phyloP scores from a whole-genome alignment of 2,888 invertebrate species.

The Aromia moschata region DNA sequence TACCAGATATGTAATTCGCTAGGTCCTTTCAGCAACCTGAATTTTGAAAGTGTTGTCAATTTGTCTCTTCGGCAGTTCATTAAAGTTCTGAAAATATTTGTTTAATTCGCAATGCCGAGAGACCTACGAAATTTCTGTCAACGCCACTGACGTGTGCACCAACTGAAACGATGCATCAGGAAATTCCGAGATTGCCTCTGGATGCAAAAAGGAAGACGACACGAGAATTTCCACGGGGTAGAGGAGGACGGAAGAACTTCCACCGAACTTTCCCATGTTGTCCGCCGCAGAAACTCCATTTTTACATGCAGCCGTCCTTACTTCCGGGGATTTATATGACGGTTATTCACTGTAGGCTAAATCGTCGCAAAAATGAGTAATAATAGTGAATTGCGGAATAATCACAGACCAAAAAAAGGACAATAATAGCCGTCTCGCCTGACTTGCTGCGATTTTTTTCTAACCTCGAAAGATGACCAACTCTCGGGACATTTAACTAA shows the following conservation, averaged over 20 bases:
- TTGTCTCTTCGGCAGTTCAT: too few species aligned
- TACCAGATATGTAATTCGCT: too few species aligned
- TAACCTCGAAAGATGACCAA: constrained; percentile 12
- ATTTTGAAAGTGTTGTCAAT: too few species aligned
- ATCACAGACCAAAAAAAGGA: neutral
- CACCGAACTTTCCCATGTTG: constrained; percentile 1
- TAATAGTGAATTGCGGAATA: constrained; percentile 7
- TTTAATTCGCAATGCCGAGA: too few species aligned
- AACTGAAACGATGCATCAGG: constrained; percentile 13
- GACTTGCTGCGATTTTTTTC: constrained; percentile 6
- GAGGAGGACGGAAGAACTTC: neutral
- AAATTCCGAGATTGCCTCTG: constrained; percentile 5
- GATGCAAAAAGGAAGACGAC: neutral
- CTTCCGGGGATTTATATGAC: neutral
- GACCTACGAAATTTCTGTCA: too few species aligned
- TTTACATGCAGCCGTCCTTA: constrained; percentile 2
- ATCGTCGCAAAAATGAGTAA: constrained; percentile 3
- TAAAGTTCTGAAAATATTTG: too few species aligned
- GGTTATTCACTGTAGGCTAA: neutral
- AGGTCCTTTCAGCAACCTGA: too few species aligned
- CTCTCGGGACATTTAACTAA: constrained; percentile 1
- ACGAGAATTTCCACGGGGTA: neutral
- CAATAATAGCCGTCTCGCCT: neutral
- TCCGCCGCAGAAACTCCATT: neutral
- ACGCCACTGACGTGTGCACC: constrained; percentile 9